These are phyloP conservation scores for Drosophila prolongata DNA, from an alignment of 2,888 invertebrate species.

Conservation along the genomic window DNA sequence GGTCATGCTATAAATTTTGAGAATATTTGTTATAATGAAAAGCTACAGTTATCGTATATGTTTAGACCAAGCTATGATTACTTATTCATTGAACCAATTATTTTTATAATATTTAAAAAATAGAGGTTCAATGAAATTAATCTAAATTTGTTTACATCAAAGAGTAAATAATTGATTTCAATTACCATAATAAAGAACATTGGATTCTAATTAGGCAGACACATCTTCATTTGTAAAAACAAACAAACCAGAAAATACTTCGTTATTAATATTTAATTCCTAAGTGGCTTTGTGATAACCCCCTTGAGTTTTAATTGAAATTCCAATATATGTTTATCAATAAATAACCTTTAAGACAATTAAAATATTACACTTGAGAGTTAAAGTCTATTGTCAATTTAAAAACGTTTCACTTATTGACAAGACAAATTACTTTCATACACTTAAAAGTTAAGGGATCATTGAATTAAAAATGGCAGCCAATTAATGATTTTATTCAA, in stretches of 20 bases:
- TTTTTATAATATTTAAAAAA: background rate
- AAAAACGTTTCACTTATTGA: too few relatives aligned
- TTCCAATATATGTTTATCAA: too few relatives aligned
- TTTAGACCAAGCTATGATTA: background rate
- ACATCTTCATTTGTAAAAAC: too few relatives aligned
- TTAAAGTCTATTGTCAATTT: too few relatives aligned
- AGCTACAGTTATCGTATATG: background rate
- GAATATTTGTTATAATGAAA: background rate
- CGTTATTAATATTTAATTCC: background rate
- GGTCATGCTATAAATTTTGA: background rate
- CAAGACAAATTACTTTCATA: too few relatives aligned
- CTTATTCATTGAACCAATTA: background rate
- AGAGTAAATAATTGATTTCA: too few relatives aligned
- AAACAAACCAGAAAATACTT: background rate
- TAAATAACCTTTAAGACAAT: too few relatives aligned
- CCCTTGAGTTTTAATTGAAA: background rate
- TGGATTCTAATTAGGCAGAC: background rate
- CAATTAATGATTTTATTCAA: too few relatives aligned
- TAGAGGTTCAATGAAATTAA: background rate
- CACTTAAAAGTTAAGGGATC: too few relatives aligned
- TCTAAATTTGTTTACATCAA: too few relatives aligned
- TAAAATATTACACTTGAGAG: too few relatives aligned
- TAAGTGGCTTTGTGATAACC: background rate
- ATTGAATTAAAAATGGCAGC: too few relatives aligned
- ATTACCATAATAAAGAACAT: background rate